Base-by-base conservation (phyloP, 2,797 vertebrate species). In the Rhabdomys pumilio region DNA sequence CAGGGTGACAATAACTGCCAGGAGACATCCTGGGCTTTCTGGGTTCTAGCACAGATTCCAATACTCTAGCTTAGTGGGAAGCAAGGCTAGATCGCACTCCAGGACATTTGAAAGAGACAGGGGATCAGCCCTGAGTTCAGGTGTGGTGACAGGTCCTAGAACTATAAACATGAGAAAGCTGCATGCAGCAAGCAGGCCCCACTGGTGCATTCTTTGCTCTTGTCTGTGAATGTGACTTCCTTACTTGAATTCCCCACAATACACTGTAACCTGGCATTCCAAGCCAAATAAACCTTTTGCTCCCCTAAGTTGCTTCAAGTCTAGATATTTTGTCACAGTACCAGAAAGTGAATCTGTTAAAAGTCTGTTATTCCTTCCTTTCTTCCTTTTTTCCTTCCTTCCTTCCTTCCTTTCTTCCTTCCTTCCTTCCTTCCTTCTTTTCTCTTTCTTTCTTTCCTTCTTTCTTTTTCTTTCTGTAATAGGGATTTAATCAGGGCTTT, bases 371-470 rank as follows among this genome's bases (percentile, higher is more conserved):
- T 10, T 34, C 15, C 8, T 34, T 55, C 53, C 19, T 38, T 7
- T 2, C 31, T 22, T 55, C 9, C n/a, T 73, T 34, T 31, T 14
- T 15, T 61, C 1, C 2, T 26, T 26, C 22, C 8, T 26, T 14
- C 22, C 34, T 1, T 13, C 22, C 31, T 15, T 4, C 3, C 12
- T 3, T 11, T 3, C 24, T 3, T 24, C 20, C 12, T 4, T 12
- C 22, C 2, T 5, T 7, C 22, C 1, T 13, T 11, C 22, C 5
- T 38, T 20, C 20, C 24, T 59, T 24, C 24, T 41, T 17, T n/a
- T n/a, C n/a, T n/a, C n/a, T n/a, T n/a, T n/a, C n/a, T n/a, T n/a
- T n/a, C n/a, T n/a, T n/a, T 15, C 6, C 38, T 34, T 13, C 50
- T 17, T 17, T 29, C 61, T 84, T 3, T 53, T 13, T 85, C 44